These are phyloP conservation scores for Cinclus mexicanus DNA, from an alignment of 2,113 vertebrate species.

Conservation along the genomic window DNA sequence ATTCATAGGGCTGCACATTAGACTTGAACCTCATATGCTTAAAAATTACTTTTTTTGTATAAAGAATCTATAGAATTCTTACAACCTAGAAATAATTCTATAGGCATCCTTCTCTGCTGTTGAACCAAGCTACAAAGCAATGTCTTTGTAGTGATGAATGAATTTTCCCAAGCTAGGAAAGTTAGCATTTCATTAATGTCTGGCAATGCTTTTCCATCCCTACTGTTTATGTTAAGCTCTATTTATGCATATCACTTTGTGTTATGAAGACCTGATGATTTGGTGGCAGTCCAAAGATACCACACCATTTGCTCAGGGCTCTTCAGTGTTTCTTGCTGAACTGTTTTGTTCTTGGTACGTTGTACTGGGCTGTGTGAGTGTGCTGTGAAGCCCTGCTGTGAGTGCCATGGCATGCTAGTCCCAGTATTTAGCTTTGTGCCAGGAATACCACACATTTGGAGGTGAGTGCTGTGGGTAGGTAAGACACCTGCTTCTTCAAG, in stretches of 20 bases:
- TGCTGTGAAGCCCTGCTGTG: not conserved
- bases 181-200: not conserved
- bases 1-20: not conserved
- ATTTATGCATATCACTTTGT: not conserved
- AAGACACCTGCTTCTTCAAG: not conserved
- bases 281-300: not conserved
- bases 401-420: not conserved
- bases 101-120: not conserved
- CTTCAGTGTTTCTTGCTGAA: not conserved
- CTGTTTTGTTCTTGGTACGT: not conserved
- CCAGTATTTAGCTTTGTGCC: not conserved
- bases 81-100: not conserved
- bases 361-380: not conserved
- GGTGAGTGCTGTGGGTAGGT: not conserved
- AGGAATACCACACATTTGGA: not conserved
- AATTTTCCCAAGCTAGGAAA: not conserved
- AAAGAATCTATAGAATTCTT: not conserved
- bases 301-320: not conserved
- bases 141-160: not conserved
- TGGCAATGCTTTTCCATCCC: not conserved
- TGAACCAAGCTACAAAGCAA: not conserved
- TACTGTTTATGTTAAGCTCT: not conserved
- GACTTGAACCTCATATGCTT: not conserved
- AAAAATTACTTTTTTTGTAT: not conserved
- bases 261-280: not conserved